Conservation (phyloP, 2,888 invertebrate species). For the Agonopterix heracliana region DNA sequence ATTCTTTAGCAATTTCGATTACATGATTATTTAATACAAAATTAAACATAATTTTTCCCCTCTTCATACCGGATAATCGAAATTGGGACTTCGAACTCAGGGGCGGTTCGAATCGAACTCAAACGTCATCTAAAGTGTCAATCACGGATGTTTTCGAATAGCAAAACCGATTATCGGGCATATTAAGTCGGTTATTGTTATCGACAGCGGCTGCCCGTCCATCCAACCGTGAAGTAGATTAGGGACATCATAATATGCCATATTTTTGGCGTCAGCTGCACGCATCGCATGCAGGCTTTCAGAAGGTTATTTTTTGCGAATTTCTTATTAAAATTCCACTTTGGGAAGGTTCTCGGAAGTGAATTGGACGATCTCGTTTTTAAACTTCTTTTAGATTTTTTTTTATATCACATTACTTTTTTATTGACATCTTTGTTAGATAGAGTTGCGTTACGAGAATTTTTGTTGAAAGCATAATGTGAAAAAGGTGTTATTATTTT, state of each 20-base stretch:
- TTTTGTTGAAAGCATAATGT: too few species aligned
- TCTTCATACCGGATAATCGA: neutral
- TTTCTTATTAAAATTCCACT: conserved; percentile 38
- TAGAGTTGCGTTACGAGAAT: too few species aligned
- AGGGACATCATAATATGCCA: conserved; percentile 73
- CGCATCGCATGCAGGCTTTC: conserved; percentile 51
- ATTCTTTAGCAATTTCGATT: too few species aligned
- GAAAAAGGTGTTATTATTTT: too few species aligned
- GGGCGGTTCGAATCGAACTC: conserved; percentile 47
- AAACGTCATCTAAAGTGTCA: conserved; percentile 70
- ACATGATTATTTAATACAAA: too few species aligned
- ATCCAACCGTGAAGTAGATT: conserved; percentile 69
- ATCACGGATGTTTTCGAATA: conserved; percentile 72
- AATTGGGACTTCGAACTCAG: conserved; percentile 23
- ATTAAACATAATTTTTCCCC: neutral
- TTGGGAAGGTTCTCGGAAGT: conserved; percentile 16
- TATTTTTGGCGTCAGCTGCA: conserved; percentile 73
- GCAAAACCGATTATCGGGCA: conserved; percentile 73
- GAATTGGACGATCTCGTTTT: conserved; percentile 5
- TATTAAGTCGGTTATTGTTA: conserved; percentile 75
- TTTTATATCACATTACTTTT: neutral
- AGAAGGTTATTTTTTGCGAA: conserved; percentile 28
- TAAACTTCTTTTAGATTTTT: conserved; percentile 15
- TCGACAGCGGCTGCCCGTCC: conserved; percentile 61
- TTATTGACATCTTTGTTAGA: too few species aligned